These are phyloP conservation scores for Tolmerus cingulatus DNA, from an alignment of 2,888 invertebrate genomes.

Conservation along the genomic window DNA sequence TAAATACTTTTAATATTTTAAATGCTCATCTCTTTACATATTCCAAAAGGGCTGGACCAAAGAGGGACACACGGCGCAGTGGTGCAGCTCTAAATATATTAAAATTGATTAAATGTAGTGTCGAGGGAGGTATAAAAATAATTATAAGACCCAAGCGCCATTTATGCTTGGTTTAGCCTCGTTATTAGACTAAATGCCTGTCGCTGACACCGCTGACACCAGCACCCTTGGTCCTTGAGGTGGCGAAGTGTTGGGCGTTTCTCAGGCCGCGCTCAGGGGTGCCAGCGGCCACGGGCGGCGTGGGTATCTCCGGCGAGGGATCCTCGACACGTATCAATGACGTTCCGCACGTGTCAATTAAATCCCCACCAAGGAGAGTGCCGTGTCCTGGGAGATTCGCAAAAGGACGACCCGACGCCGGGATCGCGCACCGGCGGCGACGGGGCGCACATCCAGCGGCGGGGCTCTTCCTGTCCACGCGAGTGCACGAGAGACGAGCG, in stretches of 20 bases:
- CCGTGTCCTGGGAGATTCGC: not conserved
- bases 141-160: not conserved
- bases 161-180: not conserved
- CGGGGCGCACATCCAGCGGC: not conserved
- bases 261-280: not conserved
- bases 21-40: not conserved
- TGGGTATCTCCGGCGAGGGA: not conserved
- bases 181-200: slow-evolving; percentile 26
- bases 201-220: slow-evolving; percentile 21
- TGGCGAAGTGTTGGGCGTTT: not conserved
- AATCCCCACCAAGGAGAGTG: slow-evolving; percentile 14
- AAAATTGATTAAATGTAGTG: not conserved
- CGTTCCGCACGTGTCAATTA: slow-evolving; percentile 49
- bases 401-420: not conserved
- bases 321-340: slow-evolving; percentile 45
- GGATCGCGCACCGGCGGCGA: not conserved
- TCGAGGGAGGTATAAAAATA: not conserved
- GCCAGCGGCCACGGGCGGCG: not conserved
- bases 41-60: not conserved
- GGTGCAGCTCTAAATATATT: not conserved
- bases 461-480: slow-evolving; percentile 34
- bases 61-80: not conserved
- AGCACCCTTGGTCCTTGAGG: not conserved
- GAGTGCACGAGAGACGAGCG: not conserved
- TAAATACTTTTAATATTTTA: not conserved